A percentile compares a stretch with the other conserved stretches of the same genome.
These are phyloP conservation scores for Girardinichthys multiradiatus DNA, from an alignment of 2,113 vertebrate genomes.

Conservation along the genomic window DNA sequence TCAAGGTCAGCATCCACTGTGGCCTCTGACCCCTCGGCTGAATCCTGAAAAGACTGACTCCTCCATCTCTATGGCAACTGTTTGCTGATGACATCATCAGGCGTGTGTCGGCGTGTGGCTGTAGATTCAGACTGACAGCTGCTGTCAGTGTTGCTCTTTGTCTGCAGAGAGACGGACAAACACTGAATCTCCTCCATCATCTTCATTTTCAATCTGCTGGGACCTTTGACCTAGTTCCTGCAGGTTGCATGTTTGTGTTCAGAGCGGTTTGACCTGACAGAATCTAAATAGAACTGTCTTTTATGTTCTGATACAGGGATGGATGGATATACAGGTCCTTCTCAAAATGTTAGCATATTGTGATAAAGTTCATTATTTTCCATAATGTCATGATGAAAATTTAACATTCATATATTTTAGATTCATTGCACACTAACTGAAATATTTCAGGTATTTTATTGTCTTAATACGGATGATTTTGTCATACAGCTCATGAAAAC, in stretches of 20 bases:
- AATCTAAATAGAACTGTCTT: neutral
- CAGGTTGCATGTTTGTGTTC: neutral
- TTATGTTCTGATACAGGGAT: neutral
- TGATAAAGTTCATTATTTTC: no score
- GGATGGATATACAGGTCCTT: no score
- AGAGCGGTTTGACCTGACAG: neutral
- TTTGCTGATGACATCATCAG: slow-evolving; percentile 29
- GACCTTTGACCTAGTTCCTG: slow-evolving; percentile 21
- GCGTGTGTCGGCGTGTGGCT: neutral
- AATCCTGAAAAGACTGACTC: neutral
- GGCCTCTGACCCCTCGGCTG: slow-evolving; percentile 2
- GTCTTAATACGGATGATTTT: no score
- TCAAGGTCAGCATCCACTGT: neutral
- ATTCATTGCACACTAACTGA: no score
- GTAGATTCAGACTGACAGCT: slow-evolving; percentile 32
- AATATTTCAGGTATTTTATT: no score
- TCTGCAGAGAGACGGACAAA: neutral
- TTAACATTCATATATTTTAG: no score
- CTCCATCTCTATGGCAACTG: neutral
- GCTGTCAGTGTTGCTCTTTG: slow-evolving; percentile 38
- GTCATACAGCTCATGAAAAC: no score
- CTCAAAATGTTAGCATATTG: no score
- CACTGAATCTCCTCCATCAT: neutral
- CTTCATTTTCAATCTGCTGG: neutral
- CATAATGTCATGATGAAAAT: no score